Percentiles rank a stretch among this genome's conserved stretches.
Evolutionary conservation across 1,140 invertebrate genomes (phyloP).

Genomic region (Myzus persicae): DNA sequence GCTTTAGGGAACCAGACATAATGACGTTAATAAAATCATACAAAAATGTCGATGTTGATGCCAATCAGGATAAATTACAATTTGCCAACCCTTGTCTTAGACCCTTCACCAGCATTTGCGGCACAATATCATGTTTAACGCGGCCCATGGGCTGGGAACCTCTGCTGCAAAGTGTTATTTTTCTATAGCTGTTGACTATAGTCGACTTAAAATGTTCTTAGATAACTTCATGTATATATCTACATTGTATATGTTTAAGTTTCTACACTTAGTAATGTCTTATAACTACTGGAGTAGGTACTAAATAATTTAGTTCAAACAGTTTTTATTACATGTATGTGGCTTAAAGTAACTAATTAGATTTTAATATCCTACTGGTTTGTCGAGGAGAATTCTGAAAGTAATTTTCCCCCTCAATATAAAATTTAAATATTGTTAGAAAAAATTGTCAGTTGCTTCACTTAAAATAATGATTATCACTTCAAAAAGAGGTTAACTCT

Average conservation of each 20-base stretch:
- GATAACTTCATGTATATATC: no score
- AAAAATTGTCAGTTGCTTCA: background rate
- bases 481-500: background rate
- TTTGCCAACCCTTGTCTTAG: no score
- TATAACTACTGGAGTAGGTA: background rate
- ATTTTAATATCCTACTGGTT: background rate
- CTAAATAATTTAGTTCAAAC: background rate
- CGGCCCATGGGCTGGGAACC: no score
- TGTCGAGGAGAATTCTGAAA: background rate
- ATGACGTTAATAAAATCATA: no score
- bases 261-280: background rate
- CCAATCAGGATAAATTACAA: no score
- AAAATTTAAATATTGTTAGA: background rate
- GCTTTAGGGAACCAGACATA: no score
- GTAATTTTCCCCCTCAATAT: background rate
- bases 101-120: no score
- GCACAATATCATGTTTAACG: no score
- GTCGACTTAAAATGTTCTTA: background rate
- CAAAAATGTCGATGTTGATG: no score
- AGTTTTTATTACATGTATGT: no score
- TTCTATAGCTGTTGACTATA: background rate
- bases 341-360: background rate
- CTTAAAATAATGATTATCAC: background rate
- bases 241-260: no score
- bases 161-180: background rate